These are phyloP conservation scores for Candoia aspera DNA, from an alignment of 2,113 vertebrate genomes.

Conservation along the genomic window DNA sequence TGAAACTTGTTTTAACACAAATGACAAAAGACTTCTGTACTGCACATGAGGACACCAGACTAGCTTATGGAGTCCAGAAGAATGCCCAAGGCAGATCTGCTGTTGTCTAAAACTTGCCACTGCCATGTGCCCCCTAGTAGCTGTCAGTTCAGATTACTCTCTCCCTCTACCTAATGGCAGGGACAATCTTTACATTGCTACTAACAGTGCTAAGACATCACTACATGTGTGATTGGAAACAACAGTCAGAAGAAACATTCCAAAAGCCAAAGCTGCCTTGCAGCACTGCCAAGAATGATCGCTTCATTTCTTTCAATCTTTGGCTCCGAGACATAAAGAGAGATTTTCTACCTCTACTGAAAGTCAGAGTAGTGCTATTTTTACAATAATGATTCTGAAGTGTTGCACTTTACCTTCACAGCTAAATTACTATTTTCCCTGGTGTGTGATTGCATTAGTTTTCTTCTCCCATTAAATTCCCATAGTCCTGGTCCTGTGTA, in stretches of 20 bases:
- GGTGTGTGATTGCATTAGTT: constrained; percentile 5
- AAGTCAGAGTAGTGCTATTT: background rate
- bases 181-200: background rate
- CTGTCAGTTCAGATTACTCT: background rate
- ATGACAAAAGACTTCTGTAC: background rate
- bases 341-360: background rate
- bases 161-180: background rate
- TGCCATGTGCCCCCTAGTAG: background rate
- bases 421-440: constrained; percentile 45
- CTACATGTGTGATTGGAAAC: background rate
- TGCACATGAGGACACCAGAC: background rate
- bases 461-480: background rate
- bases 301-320: background rate
- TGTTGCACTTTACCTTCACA: constrained; percentile 11
- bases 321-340: background rate
- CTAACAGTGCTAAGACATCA: background rate
- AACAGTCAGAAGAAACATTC: background rate
- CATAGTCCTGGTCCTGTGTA: constrained; percentile 14
- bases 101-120: background rate
- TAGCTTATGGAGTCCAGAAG: background rate
- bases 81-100: background rate
- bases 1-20: background rate
- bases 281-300: constrained; percentile 14
- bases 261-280: background rate
- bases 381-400: constrained; percentile 31